phyloP scores from a whole-genome alignment of 1,140 invertebrate species.

The Diabrotica virgifera region DNA sequence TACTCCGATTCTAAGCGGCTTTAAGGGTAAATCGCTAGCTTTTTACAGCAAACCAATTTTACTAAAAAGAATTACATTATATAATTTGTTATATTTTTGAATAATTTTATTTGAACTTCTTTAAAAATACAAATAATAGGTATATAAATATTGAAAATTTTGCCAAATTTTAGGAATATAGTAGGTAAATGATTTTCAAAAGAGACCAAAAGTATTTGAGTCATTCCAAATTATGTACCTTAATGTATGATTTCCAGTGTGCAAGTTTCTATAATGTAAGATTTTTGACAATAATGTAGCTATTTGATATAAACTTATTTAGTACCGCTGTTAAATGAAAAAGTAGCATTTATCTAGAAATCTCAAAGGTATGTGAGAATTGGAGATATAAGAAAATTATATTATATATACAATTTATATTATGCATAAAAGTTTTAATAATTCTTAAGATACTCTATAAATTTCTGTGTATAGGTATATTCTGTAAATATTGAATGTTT shows the following conservation, averaged over 20 bases:
- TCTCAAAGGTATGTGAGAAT: constrained; percentile 43
- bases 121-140: neutral
- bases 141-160: too few relatives aligned
- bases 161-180: too few relatives aligned
- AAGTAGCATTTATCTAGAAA: constrained; percentile 47
- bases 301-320: constrained; percentile 47
- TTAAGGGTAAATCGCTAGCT: too few relatives aligned
- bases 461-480: constrained; percentile 38
- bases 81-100: too few relatives aligned
- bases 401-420: constrained; percentile 40
- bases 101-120: neutral
- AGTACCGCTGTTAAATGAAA: constrained; percentile 43
- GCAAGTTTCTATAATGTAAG: constrained; percentile 40
- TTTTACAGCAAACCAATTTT: too few relatives aligned
- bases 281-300: constrained; percentile 50
- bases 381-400: constrained; percentile 41
- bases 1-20: too few relatives aligned
- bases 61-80: too few relatives aligned
- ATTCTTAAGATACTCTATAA: constrained; percentile 35
- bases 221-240: constrained; percentile 50
- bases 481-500: constrained; percentile 41
- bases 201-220: constrained; percentile 25
- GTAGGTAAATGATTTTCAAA: neutral
- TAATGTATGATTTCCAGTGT: constrained; percentile 44
- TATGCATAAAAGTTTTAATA: constrained; percentile 39